Evolutionary conservation across 2,797 vertebrate genomes (phyloP), one percentile per base, ranked within the genome.

Genomic region (Melanotaenia maccullochi): DNA sequence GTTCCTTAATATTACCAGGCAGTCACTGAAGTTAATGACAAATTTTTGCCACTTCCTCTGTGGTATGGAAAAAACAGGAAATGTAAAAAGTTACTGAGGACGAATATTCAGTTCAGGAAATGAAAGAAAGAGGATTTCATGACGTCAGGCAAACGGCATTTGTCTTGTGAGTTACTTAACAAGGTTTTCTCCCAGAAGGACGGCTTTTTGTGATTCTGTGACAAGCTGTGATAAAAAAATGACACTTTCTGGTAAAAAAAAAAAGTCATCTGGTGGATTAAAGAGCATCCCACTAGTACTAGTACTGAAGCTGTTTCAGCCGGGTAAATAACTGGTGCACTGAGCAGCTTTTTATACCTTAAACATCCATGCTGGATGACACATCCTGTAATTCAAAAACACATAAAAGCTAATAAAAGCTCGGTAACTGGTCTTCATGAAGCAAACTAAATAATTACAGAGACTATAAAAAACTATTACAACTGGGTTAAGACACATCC

Each of bases 11-110:
- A 28, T 7, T 0, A 1, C 3, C 0, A 70, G 30, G 64, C 54
- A 55, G n/a, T 11, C 44, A 40, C 54, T 64, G n/a, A 59, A 5
- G 66, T 58, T 32, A 57, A 64, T 25, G 6, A 30, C 56, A 69
- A 73, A 44, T 32, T 65, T 13, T 44, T 25, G 68, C 32, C 58
- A 68, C 74, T 72, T 83, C 72, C 65, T 65, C 28, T 68, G 68
- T 44, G 44, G 47, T 47, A 47, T 47, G 3, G 18, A 0, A 11
- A 63, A 62, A 58, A 58, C 25, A 1, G 25, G 30, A 65, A 55
- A 30, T 55, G 25, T 55, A 14, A 28, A 28, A 30, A 13, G 52
- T 55, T 55, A 6, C 13, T 18, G 2, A 30, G 42, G 47, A 13
- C 5, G 7, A 16, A 56, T 18, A 13, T 42, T 40, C 0, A 36